Evolutionary conservation across 2,888 invertebrate genomes (phyloP), one percentile per base, ranked within the genome.

Genomic region (Parelbella ahira): DNA sequence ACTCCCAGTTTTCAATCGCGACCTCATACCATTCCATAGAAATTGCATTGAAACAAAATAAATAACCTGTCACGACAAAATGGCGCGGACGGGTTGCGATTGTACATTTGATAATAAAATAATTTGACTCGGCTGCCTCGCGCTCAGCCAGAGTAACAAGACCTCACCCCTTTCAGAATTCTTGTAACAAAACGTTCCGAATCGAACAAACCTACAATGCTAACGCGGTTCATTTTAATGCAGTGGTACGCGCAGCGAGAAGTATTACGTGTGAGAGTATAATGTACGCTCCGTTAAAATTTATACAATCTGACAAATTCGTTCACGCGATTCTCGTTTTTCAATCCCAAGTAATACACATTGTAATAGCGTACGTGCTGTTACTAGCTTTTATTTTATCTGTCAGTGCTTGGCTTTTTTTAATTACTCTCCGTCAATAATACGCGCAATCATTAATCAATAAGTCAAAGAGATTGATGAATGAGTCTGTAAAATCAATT

Each of bases 391-490:
- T 41, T 41, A 6, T 21, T 33, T 27, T 41, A 21, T 41, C 27
- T 41, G 39, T 25, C 12, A 27, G 27, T 41, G 27, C 33, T 27
- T 41, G 33, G 33, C 33, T 32, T 71, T 77, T 79, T 84, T 79
- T 84, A 86, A 86, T 86, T 82, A 83, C 75, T 69, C 69, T 75
- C 68, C 67, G 76, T 81, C 83, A 77, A 75, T 76, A 66, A 56
- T 51, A 56, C 58, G 58, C 34, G 56, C 66, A 69, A 69, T 78
- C 79, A 86, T 84, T 71, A 83, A 86, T 84, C 86, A 83, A 80
- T 70, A 68, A 82, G 74, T 81, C 80, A 72, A 63, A 60, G 55
- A 75, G 81, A 84, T 79, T 84, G 78, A 87, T 87, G 74, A 71
- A 79, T 68, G 72, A 55, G 57, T 58, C 64, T 45, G 63, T 67